phyloP scores from a whole-genome alignment of 37 sponge, comb jelly and placozoan genomes.

The Ianthella basta region DNA sequence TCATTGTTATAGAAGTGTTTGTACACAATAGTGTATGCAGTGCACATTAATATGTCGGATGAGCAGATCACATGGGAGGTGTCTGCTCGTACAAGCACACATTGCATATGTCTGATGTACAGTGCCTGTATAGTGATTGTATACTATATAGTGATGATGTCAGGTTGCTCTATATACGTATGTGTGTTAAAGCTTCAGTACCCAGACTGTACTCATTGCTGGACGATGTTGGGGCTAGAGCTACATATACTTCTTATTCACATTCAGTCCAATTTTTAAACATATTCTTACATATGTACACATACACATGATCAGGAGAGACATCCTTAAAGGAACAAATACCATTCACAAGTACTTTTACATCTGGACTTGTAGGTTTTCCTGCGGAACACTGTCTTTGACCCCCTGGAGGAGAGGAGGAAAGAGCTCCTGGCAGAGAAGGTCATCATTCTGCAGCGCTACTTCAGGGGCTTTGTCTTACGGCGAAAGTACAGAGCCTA shows the following conservation, averaged over 20 bases:
- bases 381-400: constrained; percentile 90
- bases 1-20: no score
- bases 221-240: no score
- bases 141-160: no score
- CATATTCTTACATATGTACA: no score
- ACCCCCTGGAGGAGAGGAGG: constrained; percentile 86
- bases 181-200: not conserved
- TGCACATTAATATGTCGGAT: not conserved
- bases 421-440: constrained; percentile 66
- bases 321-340: no score
- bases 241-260: no score
- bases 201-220: no score
- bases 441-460: constrained; percentile 79
- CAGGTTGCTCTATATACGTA: constrained; percentile 4
- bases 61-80: not conserved
- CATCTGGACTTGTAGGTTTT: constrained; percentile 58
- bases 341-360: no score
- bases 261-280: no score
- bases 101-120: not conserved
- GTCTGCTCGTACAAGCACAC: not conserved
- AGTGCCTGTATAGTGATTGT: no score
- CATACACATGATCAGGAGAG: no score
- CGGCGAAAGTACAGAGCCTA: constrained; percentile 52
- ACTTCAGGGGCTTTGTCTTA: constrained; percentile 73
- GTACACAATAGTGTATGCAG: no score